Base-by-base conservation (phyloP, 2,888 invertebrate species). In the Hydrotaea cyrtoneurina region DNA sequence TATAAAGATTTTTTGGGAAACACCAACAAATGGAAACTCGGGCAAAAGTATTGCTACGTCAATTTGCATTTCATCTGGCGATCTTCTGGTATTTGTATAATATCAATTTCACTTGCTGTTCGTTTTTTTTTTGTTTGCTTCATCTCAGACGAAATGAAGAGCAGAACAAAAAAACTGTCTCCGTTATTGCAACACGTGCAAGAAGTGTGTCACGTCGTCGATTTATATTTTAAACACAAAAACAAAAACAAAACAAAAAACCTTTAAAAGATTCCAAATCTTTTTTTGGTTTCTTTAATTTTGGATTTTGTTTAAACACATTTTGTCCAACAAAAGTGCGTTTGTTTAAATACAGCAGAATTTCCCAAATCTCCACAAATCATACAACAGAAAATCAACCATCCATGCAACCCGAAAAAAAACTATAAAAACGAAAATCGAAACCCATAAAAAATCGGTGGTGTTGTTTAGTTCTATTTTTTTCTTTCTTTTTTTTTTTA, bases 191-290 rank as follows among this genome's bases (percentile, higher is more conserved):
- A 87, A 84, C 87, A 88, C 86, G 88, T 88, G 88, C 86, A 88
- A 83, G 87, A 89, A 88, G 88, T 88, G 87, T 88, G 89, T 88
- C 89, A 88, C 87, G 87, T 84, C 78, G 78, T 23, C 59, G 57
- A 66, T 72, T 59, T 19, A 57, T 57, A 50, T 75, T 78, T 46
- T 13, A 21, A 69, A 39, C 69, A 46, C 21, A 69, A 21, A 21
- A 69, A 39, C 69, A 46, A 43, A 69, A 69, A 31, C 3, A 15
- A 23, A 69, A 69, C 3, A 10, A 10, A 39, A 39, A 39, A 46
- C 11, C 46, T 15, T 59, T 59, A 23, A 21, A 69, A 69, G 23
- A 69, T 15, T 46, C 69, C 46, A 46, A 59, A 64, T 31, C n/a
- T 43, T 43, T 69, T 46, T 43, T 19, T 43, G 11, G 36, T 66